phyloP scores from a whole-genome alignment of 2,888 invertebrate species.

The Lithosia quadra region DNA sequence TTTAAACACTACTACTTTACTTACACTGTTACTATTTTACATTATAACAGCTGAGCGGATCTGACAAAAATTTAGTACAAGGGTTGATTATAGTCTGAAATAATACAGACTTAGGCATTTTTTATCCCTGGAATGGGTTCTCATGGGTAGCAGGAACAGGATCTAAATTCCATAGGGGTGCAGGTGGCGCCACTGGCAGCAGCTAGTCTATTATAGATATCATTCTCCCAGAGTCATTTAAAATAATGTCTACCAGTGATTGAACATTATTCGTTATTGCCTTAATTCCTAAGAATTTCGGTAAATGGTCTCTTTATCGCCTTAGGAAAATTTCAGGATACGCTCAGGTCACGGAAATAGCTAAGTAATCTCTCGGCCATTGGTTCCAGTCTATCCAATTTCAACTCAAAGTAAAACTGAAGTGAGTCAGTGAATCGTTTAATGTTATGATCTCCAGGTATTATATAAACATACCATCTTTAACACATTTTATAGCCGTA shows the following conservation, averaged over 20 bases:
- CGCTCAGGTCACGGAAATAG: background rate
- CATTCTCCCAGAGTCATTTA: background rate
- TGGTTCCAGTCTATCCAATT: background rate
- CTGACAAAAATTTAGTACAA: too few species aligned
- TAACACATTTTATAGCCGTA: constrained; percentile 30
- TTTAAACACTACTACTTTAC: too few species aligned
- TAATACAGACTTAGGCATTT: too few species aligned
- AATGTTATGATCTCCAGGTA: constrained; percentile 8
- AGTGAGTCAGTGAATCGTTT: background rate
- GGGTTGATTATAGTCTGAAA: too few species aligned
- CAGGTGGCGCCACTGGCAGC: too few species aligned
- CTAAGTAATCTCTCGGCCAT: background rate
- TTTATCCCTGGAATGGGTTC: too few species aligned
- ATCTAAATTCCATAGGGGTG: too few species aligned
- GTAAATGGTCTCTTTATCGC: too few species aligned
- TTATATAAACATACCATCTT: constrained; percentile 22
- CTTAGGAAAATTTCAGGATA: background rate
- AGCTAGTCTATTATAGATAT: too few species aligned
- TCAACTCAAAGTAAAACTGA: background rate
- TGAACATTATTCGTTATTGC: background rate
- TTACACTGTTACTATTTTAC: too few species aligned
- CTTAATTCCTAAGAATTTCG: background rate
- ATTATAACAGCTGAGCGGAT: too few species aligned
- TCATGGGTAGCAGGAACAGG: too few species aligned
- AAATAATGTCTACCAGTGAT: background rate